A percentile compares a stretch with the other conserved stretches of the same genome.
Conservation (phyloP, 1,140 invertebrate species). For the Apis dorsata region DNA sequence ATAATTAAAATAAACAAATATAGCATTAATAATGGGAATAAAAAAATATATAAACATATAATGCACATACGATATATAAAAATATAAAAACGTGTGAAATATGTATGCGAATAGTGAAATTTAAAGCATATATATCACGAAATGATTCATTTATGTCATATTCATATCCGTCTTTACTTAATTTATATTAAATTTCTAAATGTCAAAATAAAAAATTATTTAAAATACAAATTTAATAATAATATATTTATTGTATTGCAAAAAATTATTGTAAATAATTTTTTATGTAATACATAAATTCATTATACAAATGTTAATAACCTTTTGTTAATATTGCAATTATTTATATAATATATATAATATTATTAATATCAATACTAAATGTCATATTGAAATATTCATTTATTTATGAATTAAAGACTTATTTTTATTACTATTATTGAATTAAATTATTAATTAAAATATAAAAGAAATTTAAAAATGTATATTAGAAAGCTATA, state of each 20-base stretch:
- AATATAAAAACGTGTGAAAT: no score
- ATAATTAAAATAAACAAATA: no score
- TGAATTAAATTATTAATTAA: constrained; percentile 2
- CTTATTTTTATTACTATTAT: constrained; percentile 12
- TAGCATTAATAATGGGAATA: no score
- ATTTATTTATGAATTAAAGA: constrained; percentile 16
- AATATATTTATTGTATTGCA: constrained; percentile 2
- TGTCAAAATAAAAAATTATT: no score
- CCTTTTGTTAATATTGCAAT: constrained; percentile 22
- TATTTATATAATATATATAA: constrained; percentile 7
- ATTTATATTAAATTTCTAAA: background rate
- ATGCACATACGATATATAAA: no score
- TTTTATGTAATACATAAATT: constrained; percentile 13
- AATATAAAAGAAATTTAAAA: constrained; percentile 10
- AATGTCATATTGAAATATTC: constrained; percentile 20
- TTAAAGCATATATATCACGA: no score
- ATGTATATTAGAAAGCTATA: constrained; percentile 8
- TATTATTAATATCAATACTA: constrained; percentile 15
- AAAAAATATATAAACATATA: no score
- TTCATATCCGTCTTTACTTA: background rate
- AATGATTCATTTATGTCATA: no score
- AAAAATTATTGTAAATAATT: constrained; percentile 39
- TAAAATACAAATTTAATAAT: background rate
- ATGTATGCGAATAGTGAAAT: no score
- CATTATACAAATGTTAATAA: constrained; percentile 32